Percentiles rank a stretch among this genome's conserved stretches.
These are phyloP conservation scores for Chionodraco myersi DNA, from an alignment of 2,113 vertebrate species.

Conservation along the genomic window DNA sequence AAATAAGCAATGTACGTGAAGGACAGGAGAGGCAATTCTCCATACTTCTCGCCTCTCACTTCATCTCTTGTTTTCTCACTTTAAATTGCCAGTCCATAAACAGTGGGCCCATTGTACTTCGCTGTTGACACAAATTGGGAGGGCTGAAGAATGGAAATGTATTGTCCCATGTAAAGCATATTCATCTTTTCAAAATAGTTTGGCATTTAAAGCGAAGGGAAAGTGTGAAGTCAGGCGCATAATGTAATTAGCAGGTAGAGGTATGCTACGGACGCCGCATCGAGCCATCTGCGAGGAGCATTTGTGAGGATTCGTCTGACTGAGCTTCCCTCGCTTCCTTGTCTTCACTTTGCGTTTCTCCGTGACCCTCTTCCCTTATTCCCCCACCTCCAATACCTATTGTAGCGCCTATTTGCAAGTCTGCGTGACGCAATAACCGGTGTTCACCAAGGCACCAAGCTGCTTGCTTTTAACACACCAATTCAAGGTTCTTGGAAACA, in stretches of 20 bases:
- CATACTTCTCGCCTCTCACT: slow-evolving; percentile 50
- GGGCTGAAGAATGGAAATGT: slow-evolving; percentile 67
- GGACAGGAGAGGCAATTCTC: slow-evolving; percentile 66
- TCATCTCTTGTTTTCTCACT: slow-evolving; percentile 51
- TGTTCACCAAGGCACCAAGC: slow-evolving; percentile 51
- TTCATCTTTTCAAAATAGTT: slow-evolving; percentile 71
- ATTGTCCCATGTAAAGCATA: slow-evolving; percentile 67
- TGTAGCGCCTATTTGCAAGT: slow-evolving; percentile 43
- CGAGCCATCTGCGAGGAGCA: slow-evolving; percentile 54
- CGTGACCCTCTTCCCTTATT: slow-evolving; percentile 46
- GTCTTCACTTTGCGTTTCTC: slow-evolving; percentile 36
- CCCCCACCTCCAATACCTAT: slow-evolving; percentile 26
- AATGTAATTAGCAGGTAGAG: slow-evolving; percentile 70
- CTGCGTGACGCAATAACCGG: slow-evolving; percentile 49
- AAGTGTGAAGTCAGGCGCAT: slow-evolving; percentile 56
- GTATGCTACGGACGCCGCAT: slow-evolving; percentile 27
- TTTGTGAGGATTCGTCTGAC: slow-evolving; percentile 41
- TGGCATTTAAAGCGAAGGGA: slow-evolving; percentile 40
- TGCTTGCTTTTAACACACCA: slow-evolving; percentile 47
- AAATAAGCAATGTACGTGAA: slow-evolving; percentile 72
- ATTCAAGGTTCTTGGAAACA: slow-evolving; percentile 63
- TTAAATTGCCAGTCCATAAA: slow-evolving; percentile 68
- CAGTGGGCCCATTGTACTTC: slow-evolving; percentile 62
- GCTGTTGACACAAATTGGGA: slow-evolving; percentile 74
- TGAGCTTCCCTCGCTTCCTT: slow-evolving; percentile 39